Percentiles rank a stretch among this genome's conserved stretches.
Evolutionary conservation across 1,140 invertebrate species (phyloP).

Genomic region (Kradibia gibbosae): DNA sequence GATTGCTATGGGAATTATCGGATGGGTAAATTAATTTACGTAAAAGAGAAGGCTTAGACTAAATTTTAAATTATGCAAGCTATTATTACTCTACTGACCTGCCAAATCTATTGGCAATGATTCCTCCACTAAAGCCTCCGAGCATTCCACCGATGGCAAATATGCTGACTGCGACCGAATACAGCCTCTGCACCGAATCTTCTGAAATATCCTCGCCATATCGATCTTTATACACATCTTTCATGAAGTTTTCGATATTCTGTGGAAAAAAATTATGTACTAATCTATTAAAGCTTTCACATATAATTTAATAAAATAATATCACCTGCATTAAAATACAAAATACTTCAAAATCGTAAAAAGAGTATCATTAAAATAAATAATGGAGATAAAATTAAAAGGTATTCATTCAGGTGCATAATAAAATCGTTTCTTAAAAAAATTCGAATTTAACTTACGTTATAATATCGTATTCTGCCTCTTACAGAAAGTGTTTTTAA

Average conservation of each 20-base stretch:
- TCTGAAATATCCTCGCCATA: slow-evolving; percentile 82
- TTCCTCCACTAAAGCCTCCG: slow-evolving; percentile 92
- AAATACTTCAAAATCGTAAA: too few relatives aligned
- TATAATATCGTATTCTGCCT: too few relatives aligned
- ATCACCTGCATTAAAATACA: too few relatives aligned
- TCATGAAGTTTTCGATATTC: slow-evolving; percentile 95
- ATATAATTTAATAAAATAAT: neutral
- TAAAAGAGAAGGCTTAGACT: too few relatives aligned
- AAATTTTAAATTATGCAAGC: neutral
- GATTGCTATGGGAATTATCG: too few relatives aligned
- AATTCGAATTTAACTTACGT: too few relatives aligned
- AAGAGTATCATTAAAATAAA: neutral
- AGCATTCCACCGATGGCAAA: slow-evolving; percentile 97
- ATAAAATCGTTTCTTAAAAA: too few relatives aligned
- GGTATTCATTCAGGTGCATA: too few relatives aligned
- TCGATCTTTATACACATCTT: slow-evolving; percentile 86
- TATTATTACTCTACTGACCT: slow-evolving; percentile 75
- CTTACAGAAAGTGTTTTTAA: too few relatives aligned
- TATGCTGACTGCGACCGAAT: slow-evolving; percentile 93
- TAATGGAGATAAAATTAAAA: too few relatives aligned
- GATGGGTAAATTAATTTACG: too few relatives aligned
- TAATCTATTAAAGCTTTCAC: too few relatives aligned
- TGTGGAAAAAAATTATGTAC: slow-evolving; percentile 71
- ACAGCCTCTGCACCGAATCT: slow-evolving; percentile 82
- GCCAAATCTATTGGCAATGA: slow-evolving; percentile 90